Conservation (phyloP, 2,113 vertebrate genomes). For the Leuciscus idus region DNA sequence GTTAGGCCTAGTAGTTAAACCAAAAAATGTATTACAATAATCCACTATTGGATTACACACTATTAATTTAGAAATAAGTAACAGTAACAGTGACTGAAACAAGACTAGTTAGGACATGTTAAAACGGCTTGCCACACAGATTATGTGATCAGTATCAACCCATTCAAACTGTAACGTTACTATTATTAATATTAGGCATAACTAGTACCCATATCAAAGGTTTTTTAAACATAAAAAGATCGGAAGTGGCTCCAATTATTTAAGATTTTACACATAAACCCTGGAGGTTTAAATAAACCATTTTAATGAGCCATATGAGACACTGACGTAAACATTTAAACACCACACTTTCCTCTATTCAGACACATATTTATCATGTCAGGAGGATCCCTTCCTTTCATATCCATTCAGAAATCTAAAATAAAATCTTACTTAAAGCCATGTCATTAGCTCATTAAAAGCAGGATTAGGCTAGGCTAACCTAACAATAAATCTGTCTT, state of each 20-base stretch:
- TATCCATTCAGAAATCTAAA: neutral
- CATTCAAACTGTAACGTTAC: neutral
- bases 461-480: neutral
- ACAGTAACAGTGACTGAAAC: neutral
- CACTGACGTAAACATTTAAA: neutral
- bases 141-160: neutral
- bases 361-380: neutral
- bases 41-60: neutral
- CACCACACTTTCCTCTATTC: neutral
- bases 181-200: neutral
- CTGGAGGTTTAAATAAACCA: neutral
- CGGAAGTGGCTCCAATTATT: neutral
- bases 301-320: neutral
- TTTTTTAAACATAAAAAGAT: neutral
- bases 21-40: neutral
- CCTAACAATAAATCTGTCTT: slow-evolving; percentile 2
- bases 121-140: neutral
- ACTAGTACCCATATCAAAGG: neutral
- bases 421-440: neutral
- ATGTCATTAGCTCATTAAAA: neutral
- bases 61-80: neutral
- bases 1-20: neutral
- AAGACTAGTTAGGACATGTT: neutral
- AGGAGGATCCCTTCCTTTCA: too few relatives aligned
- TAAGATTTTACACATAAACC: neutral